Base-by-base conservation (phyloP, 1,140 invertebrate genomes). In the Diorhabda sublineata region DNA sequence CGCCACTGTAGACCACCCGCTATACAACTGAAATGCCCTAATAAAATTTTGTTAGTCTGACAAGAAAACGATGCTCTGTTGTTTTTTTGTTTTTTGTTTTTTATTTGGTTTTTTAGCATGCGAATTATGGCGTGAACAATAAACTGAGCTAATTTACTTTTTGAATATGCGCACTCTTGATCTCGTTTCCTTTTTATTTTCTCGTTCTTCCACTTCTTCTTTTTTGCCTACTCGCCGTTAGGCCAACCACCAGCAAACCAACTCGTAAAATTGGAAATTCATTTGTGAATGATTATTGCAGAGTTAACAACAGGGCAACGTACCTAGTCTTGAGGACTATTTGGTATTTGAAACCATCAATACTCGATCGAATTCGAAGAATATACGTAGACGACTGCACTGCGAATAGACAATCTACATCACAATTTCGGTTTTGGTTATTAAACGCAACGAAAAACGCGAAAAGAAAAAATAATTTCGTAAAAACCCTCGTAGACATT, bases 1-100 rank as follows among this genome's bases (percentile, higher is more conserved):
- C 63, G 63, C 63, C 63, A 6, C 63, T 64, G 63, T 2, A 41
- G 63, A 64, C 63, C 63, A 64, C 63, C 63, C 63, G 63, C 47
- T 64, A 56, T 42, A 52, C 44, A 26, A 6, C 11, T 47, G 47
- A 64, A 64, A 52, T 64, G 52, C 63, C 41, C 63, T 64, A 64
- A 64, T 64, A 64, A 64, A 64, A 64, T 64, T 64, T 57, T 64
- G 63, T 56, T 52, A 56, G 63, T 64, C 63, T 6, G 45, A 64
- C 63, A 45, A 52, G 47, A 52, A 52, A 52, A 52, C 47, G 47
- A 52, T 52, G 47, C n/a, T 52, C 47, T 52, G 47, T 52, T 52
- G 47, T 52, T 52, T 52, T 52, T 52, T 11, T 11, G 11, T 11
- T 11, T 11, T 26, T 26, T 26, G 26, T 26, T 26, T 26, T 26